phyloP scores from a whole-genome alignment of 2,888 invertebrate species.

The Xanthostigma xanthostigma region DNA sequence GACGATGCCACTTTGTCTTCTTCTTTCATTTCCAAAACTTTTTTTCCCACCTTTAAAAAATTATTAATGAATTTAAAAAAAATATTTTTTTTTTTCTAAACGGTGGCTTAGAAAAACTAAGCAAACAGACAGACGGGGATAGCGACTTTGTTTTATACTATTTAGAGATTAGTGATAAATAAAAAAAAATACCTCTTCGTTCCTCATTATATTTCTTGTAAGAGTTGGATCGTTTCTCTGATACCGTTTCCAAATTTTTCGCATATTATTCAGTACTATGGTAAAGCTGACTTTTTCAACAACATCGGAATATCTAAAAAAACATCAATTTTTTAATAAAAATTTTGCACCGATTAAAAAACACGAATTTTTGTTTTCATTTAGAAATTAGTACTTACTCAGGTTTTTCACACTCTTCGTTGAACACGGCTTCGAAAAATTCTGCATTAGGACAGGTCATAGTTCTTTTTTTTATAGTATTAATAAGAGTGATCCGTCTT shows the following conservation, averaged over 20 bases:
- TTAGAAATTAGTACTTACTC: neutral
- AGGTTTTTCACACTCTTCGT: conserved; percentile 3
- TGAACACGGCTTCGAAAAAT: conserved; percentile 3
- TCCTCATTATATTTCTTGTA: conserved; percentile 3
- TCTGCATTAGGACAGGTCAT: conserved; percentile 4
- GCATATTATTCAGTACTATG: conserved; percentile 5
- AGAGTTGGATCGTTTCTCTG: conserved; percentile 2
- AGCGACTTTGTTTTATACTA: too few species aligned
- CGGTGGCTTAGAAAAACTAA: too few species aligned
- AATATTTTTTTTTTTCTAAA: too few species aligned
- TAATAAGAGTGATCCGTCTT: conserved; percentile 3
- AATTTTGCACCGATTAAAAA: neutral
- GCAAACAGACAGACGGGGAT: too few species aligned
- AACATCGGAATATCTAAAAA: conserved; percentile 2
- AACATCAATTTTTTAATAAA: neutral
- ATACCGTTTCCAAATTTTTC: conserved; percentile 6
- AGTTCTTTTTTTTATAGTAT: conserved; percentile 5
- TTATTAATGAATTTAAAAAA: neutral
- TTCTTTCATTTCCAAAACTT: too few species aligned
- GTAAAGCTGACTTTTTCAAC: conserved; percentile 6
- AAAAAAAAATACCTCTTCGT: neutral
- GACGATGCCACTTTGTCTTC: too few species aligned
- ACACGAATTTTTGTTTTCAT: neutral
- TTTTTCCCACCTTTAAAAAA: neutral
- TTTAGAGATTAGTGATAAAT: too few species aligned